These are phyloP conservation scores for Alosa sapidissima DNA, from an alignment of 2,797 vertebrate species.

Conservation along the genomic window DNA sequence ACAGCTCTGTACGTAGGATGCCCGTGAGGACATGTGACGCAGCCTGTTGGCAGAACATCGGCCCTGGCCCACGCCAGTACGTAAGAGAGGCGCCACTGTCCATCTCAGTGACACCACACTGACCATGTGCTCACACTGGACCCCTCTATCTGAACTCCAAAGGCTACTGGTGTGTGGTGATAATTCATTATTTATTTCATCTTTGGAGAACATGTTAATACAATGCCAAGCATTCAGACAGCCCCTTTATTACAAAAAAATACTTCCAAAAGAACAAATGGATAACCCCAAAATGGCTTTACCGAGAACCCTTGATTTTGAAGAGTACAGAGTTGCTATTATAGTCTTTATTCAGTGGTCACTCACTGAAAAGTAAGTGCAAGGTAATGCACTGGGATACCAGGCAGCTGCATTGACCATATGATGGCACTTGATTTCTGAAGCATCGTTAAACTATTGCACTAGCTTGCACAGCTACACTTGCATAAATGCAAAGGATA, in stretches of 20 bases:
- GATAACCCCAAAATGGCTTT: not conserved
- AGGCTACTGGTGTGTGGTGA: not conserved
- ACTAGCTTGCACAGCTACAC: constrained; percentile 67
- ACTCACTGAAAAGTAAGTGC: constrained; percentile 62
- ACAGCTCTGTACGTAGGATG: constrained; percentile 55
- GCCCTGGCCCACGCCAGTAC: constrained; percentile 65
- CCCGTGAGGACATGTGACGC: constrained; percentile 67
- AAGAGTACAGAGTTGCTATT: constrained; percentile 52
- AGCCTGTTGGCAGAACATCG: constrained; percentile 66
- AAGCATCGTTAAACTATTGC: constrained; percentile 75
- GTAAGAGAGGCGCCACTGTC: constrained; percentile 66
- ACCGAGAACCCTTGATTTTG: not conserved
- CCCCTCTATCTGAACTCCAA: too few species aligned
- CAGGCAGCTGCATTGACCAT: constrained; percentile 17
- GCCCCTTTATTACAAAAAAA: too few species aligned
- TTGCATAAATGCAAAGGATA: constrained; percentile 73
- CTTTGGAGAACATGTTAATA: not conserved
- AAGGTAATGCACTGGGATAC: constrained; percentile 61
- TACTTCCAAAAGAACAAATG: not conserved
- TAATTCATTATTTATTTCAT: not conserved
- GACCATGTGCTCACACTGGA: not conserved
- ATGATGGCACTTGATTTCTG: constrained; percentile 68
- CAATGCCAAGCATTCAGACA: not conserved
- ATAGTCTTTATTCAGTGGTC: constrained; percentile 63
- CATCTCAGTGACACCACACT: constrained; percentile 1